Evolutionary conservation across 2,888 invertebrate species (phyloP), one percentile per base, ranked within the genome.

Genomic region (Polymixis lichenea): DNA sequence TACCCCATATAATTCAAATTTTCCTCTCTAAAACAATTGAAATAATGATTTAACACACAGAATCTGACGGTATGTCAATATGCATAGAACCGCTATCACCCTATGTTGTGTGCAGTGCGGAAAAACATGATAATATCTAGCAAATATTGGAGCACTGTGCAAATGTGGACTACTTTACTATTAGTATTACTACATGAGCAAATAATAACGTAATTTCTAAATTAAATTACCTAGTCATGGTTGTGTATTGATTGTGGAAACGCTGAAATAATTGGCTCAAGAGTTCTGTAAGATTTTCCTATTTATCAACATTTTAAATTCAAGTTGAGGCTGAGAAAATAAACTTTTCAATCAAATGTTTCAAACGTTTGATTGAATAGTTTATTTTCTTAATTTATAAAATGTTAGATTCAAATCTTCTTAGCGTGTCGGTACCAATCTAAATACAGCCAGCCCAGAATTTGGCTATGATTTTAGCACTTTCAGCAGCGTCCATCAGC

Each of bases 171-270:
- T 65, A 79, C 43, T 46, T 46, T 13, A 46, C 51, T 81, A 62
- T 83, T 38, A 22, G 46, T 68, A 22, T 43, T 73, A 75, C 49
- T 71, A 75, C 85, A 70, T 58, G 55, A 25, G 22, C 38, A 74
- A 86, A 83, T 82, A 77, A 68, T 85, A 77, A 77, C 71, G 78
- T 83, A 77, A 83, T 25, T 56, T 69, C 73, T 73, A 60, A 51
- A 70, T 43, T 43, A 61, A 70, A 67, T 77, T 77, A 22, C 1
- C 67, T 22, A n/a, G 22, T 77, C 78, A 82, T 28, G 55, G 3
- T 56, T 46, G 43, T 61, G 17, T 53, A 25, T 46, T 32, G 19
- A 13, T 28, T 9, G 22, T 22, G 15, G 17, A 46, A 46, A 46
- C 0, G 22, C 17, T 67, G 22, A 3, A 70, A 11, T n/a, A 11